phyloP scores from a whole-genome alignment of 2,888 invertebrate species.

The Beris chalybata region DNA sequence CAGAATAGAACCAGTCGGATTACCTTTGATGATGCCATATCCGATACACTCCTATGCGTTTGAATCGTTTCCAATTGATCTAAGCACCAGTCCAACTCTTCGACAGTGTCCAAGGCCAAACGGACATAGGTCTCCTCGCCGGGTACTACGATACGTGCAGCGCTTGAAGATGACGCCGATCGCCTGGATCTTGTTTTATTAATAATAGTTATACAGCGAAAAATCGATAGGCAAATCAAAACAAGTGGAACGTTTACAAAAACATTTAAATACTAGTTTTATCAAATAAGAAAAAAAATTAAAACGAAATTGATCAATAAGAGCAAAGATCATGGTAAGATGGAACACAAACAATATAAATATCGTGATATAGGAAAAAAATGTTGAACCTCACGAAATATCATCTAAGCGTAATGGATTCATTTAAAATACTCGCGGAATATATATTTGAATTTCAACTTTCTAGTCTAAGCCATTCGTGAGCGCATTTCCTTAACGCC shows the following conservation, averaged over 20 bases:
- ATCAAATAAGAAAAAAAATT: background rate
- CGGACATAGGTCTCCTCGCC: slow-evolving; percentile 89
- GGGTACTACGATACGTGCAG: slow-evolving; percentile 49
- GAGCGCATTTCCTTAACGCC: no score
- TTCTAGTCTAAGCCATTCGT: no score
- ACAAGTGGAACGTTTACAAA: background rate
- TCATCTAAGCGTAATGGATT: no score
- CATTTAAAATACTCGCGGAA: no score
- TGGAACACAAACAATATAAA: no score
- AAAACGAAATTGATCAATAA: background rate
- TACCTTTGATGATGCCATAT: slow-evolving; percentile 99
- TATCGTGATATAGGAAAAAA: no score
- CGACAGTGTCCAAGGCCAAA: slow-evolving; percentile 93
- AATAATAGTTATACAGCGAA: slow-evolving; percentile 42
- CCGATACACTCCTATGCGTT: slow-evolving; percentile 98
- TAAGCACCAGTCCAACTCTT: slow-evolving; percentile 99
- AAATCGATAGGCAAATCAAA: slow-evolving; percentile 7
- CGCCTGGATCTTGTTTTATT: slow-evolving; percentile 56
- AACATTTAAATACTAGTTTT: background rate
- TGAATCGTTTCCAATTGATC: slow-evolving; percentile 99
- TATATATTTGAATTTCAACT: no score
- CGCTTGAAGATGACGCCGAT: slow-evolving; percentile 54
- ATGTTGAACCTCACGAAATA: no score
- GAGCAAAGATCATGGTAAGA: no score
- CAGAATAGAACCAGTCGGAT: background rate